Evolutionary conservation across 2,113 vertebrate species (phyloP).

Genomic region (Nerophis ophidion): DNA sequence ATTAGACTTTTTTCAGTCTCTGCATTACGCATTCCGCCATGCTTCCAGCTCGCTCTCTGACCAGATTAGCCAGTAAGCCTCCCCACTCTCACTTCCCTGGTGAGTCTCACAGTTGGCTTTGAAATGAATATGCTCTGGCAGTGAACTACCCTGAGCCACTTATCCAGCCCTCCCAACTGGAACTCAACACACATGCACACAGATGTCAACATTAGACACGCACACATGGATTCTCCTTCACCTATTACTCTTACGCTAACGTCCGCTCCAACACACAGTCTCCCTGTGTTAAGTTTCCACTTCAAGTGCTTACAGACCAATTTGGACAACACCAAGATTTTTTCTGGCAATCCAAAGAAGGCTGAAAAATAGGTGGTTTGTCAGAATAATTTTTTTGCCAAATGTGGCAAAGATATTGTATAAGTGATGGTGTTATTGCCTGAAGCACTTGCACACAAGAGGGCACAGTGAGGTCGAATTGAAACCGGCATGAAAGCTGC

Average conservation of each 20-base stretch:
- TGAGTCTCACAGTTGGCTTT: slow-evolving; percentile 66
- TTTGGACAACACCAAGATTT: not conserved
- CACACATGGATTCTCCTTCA: slow-evolving; percentile 23
- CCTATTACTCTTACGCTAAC: slow-evolving; percentile 20
- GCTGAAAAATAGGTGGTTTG: not conserved
- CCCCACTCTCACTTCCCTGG: slow-evolving; percentile 60
- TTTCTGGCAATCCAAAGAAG: not conserved
- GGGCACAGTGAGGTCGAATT: slow-evolving; percentile 47
- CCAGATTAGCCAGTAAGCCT: slow-evolving; percentile 71
- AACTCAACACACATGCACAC: slow-evolving; percentile 44
- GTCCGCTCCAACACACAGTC: not conserved
- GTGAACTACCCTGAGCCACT: slow-evolving; percentile 63
- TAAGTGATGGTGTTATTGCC: slow-evolving; percentile 47
- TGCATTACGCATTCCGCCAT: slow-evolving; percentile 60
- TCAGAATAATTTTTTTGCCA: slow-evolving; percentile 14
- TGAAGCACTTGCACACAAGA: slow-evolving; percentile 40
- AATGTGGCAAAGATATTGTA: slow-evolving; percentile 16
- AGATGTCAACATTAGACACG: slow-evolving; percentile 24
- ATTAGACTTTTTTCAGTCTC: slow-evolving; percentile 52
- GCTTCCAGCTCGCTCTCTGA: slow-evolving; percentile 63
- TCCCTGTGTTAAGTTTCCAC: slow-evolving; percentile 7
- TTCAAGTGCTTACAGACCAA: not conserved
- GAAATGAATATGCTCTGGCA: slow-evolving; percentile 70
- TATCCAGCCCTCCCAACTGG: slow-evolving; percentile 53
- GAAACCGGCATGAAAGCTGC: slow-evolving; percentile 49